These are phyloP conservation scores for Dicranocentrus wangi DNA, from an alignment of 2,888 invertebrate genomes.

Conservation along the genomic window DNA sequence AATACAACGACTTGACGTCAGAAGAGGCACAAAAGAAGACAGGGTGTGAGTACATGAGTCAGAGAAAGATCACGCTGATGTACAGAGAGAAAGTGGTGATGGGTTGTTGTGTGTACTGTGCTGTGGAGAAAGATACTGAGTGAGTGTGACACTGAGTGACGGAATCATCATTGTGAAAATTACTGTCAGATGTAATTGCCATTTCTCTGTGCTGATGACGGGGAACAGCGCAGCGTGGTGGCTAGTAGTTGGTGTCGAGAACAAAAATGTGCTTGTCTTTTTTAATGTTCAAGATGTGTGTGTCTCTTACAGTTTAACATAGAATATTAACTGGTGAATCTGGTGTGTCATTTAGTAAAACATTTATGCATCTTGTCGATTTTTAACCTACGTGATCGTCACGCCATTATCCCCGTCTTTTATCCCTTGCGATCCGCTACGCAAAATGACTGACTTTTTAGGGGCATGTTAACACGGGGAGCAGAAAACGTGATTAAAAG, in stretches of 20 bases:
- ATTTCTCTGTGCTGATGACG: too few relatives aligned
- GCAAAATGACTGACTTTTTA: neutral
- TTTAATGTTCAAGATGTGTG: too few relatives aligned
- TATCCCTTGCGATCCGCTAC: neutral
- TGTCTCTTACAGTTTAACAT: too few relatives aligned
- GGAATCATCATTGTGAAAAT: slow-evolving; percentile 1
- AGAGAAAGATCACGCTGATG: neutral
- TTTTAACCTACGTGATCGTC: neutral
- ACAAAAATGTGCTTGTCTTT: too few relatives aligned
- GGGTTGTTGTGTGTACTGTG: neutral
- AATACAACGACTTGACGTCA: slow-evolving; percentile 70
- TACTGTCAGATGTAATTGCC: neutral
- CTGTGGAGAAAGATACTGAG: neutral
- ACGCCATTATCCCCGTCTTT: neutral
- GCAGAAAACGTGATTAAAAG: too few relatives aligned
- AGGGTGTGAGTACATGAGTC: slow-evolving; percentile 1
- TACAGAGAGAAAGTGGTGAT: neutral
- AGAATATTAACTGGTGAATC: too few relatives aligned
- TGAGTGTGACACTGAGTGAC: slow-evolving; percentile 4
- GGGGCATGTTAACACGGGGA: too few relatives aligned
- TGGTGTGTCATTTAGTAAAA: too few relatives aligned
- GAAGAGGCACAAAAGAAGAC: slow-evolving; percentile 52
- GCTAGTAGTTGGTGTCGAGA: too few relatives aligned
- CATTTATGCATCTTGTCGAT: neutral
- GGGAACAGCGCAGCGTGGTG: too few relatives aligned